Evolutionary conservation across 2,888 invertebrate species (phyloP).

Genomic region (Lutraria lutraria): DNA sequence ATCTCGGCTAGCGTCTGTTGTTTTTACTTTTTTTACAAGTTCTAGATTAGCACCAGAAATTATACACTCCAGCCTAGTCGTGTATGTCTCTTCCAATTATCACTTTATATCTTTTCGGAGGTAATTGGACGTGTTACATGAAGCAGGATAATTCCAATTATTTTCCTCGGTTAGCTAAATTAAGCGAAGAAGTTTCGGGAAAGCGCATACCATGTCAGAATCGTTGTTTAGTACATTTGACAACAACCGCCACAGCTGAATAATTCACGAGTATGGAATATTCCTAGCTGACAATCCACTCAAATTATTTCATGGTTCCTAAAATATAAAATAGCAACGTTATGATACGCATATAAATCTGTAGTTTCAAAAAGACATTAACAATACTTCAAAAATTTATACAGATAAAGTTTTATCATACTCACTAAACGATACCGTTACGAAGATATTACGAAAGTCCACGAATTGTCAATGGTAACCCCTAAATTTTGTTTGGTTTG

Average conservation of each 20-base stretch:
- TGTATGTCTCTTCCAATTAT: constrained; percentile 17
- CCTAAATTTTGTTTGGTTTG: no score
- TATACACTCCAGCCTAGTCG: background rate
- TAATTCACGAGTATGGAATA: constrained; percentile 7
- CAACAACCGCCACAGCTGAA: constrained; percentile 19
- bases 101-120: background rate
- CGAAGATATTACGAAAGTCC: no score
- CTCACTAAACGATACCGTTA: no score
- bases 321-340: background rate
- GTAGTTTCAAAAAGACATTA: no score
- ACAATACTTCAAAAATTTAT: no score
- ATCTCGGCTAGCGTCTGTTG: constrained; percentile 16
- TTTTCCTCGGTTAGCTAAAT: constrained; percentile 12
- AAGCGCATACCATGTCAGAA: constrained; percentile 23
- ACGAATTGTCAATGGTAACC: no score
- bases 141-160: constrained; percentile 3
- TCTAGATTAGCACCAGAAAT: constrained; percentile 14
- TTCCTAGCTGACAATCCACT: background rate
- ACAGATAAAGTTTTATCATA: no score
- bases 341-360: no score
- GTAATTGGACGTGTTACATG: constrained; percentile 26
- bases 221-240: background rate
- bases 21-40: background rate
- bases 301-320: background rate
- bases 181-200: constrained; percentile 10